Base-by-base conservation (phyloP, 2,888 invertebrate genomes). In the Luffia ferchaultella region DNA sequence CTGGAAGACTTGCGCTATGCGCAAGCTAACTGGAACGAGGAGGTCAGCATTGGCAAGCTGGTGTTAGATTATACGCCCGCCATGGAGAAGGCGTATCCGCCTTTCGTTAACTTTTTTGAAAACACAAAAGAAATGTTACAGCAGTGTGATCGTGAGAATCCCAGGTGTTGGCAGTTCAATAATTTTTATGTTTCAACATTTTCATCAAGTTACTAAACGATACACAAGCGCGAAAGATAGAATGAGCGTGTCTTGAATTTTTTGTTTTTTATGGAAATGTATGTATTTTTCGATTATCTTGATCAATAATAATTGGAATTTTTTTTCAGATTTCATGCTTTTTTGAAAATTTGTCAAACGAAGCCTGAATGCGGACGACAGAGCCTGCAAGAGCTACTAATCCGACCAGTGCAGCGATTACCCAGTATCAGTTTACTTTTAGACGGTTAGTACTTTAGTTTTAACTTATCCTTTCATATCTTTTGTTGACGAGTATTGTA, bases 91-190 rank as follows among this genome's bases (percentile, higher is more conserved):
- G 95, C 96, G 1, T 99, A 99, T 84, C 98, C 98, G 55, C 96
- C 97, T 17, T 99, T 97, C 82, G 93, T 99, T 50, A 99, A 99
- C 84, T 98, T 95, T 84, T 98, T 97, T 76, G 98, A 98, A 76
- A 94, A 95, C 73, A 96, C 96, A 77, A 97, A 97, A 78, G 95
- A 96, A 67, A 93, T 94, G 85, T 88, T 99, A 68, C 86, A 89
- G 63, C 89, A 91, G 67, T 97, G 97, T 85, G 97, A 97, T 85
- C 89, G 89, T 70, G 92, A 90, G 66, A 96, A 97, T 80, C 96
- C 97, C 42, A 88, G 97, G 71, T 30, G 12, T 30, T 30, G 12
- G 3, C 12, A 30, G 5, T 30, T 7, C 12, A 30, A 30, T 30
- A 30, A 30, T 3, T n/a, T n/a, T n/a, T n/a, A n/a, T n/a, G n/a